Percentiles rank a stretch among this genome's conserved stretches.
phyloP scores from a whole-genome alignment of 1,140 invertebrate genomes.

The Homarus americanus region DNA sequence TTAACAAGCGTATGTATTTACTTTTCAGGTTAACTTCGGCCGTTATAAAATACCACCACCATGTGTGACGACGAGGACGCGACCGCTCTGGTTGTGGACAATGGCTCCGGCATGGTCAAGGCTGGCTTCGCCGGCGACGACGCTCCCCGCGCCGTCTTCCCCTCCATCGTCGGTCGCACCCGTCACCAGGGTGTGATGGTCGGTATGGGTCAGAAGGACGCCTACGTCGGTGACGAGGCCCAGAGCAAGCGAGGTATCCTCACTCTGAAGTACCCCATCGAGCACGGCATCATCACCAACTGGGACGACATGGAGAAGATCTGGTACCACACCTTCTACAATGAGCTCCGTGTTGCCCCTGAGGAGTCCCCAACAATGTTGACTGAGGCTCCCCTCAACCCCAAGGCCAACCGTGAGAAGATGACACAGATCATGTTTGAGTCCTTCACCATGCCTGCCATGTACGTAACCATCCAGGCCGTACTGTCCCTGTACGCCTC shows the following conservation, averaged over 20 bases:
- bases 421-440: constrained; percentile 93
- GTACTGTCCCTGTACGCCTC: constrained; percentile 70
- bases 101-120: constrained; percentile 85
- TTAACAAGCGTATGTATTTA: no score
- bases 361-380: constrained; percentile 95
- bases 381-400: constrained; percentile 82
- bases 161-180: constrained; percentile 83
- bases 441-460: constrained; percentile 77
- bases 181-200: constrained; percentile 88
- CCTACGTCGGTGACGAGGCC: constrained; percentile 94
- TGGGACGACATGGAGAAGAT: constrained; percentile 94
- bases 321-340: constrained; percentile 98
- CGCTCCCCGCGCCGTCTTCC: constrained; percentile 84
- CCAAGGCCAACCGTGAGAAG: constrained; percentile 92
- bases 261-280: constrained; percentile 84
- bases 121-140: constrained; percentile 84
- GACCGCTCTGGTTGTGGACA: constrained; percentile 77
- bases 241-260: constrained; percentile 95
- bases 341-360: constrained; percentile 95
- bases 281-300: constrained; percentile 97
- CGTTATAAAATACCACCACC: no score
- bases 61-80: no score
- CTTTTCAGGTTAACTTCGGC: no score
- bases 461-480: constrained; percentile 65
- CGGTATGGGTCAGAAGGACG: constrained; percentile 96